Conservation (phyloP, 2,113 vertebrate species). For the Pseudopodoces humilis region DNA sequence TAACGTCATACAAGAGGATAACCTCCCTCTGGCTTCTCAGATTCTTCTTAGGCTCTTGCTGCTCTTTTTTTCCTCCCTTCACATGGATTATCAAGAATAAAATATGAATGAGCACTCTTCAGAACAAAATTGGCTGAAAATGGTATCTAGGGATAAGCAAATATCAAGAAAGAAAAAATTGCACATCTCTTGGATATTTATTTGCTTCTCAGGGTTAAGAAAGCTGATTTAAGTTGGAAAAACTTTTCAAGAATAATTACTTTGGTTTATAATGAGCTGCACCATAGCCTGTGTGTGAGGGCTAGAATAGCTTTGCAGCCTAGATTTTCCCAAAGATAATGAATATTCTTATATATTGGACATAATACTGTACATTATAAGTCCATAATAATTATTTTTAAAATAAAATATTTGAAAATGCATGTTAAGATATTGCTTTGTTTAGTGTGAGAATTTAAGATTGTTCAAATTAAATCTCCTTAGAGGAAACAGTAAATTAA, state of each 20-base stretch:
- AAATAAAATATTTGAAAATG: not conserved
- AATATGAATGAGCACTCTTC: not conserved
- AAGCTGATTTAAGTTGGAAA: not conserved
- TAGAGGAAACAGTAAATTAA: not conserved
- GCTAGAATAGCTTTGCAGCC: not conserved
- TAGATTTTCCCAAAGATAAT: not conserved
- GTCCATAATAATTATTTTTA: not conserved
- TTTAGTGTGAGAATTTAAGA: not conserved
- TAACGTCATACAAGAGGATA: not conserved
- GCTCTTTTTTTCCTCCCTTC: slow-evolving; percentile 47
- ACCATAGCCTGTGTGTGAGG: not conserved
- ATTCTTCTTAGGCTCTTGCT: slow-evolving; percentile 43
- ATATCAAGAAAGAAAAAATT: not conserved
- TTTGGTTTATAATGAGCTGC: not conserved
- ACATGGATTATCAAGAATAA: slow-evolving; percentile 27
- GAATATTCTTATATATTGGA: not conserved
- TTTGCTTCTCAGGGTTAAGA: not conserved
- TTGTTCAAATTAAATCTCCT: not conserved
- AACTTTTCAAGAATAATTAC: not conserved
- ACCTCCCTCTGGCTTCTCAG: not conserved
- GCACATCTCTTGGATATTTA: not conserved
- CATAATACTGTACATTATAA: not conserved
- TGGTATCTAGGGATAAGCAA: not conserved
- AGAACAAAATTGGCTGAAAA: not conserved
- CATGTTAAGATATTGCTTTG: not conserved